Evolutionary conservation across 2,888 invertebrate species (phyloP).

Genomic region (Cephus nigrinus): DNA sequence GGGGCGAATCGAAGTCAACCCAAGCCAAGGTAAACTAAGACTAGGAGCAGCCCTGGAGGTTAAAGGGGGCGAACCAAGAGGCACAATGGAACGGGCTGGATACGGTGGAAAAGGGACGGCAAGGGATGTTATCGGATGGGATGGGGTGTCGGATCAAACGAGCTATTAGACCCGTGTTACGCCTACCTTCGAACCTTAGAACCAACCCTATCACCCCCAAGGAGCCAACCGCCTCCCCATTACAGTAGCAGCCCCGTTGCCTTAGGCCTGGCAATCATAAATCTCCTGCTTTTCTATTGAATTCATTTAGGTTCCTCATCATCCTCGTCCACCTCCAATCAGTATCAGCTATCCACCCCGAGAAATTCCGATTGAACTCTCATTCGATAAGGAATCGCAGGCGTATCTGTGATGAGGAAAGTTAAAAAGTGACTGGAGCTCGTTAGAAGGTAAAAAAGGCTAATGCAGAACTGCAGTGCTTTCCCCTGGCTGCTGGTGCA

Average conservation of each 20-base stretch:
- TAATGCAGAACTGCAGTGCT: neutral
- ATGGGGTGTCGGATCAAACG: conserved; percentile 47
- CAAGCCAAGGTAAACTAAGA: neutral
- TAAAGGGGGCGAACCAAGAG: neutral
- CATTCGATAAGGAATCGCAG: neutral
- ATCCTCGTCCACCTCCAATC: neutral
- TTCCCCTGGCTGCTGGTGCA: neutral
- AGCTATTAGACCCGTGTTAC: conserved; percentile 55
- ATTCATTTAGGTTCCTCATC: neutral
- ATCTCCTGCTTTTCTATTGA: conserved; percentile 29
- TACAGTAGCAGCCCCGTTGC: conserved; percentile 19
- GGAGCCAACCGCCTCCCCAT: conserved; percentile 23
- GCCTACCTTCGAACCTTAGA: conserved; percentile 19
- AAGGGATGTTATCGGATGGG: conserved; percentile 21
- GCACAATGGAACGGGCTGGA: conserved; percentile 25
- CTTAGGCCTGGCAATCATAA: conserved; percentile 40
- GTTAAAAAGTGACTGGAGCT: neutral
- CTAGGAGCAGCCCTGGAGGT: neutral
- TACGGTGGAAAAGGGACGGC: conserved; percentile 23
- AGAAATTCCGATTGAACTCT: neutral
- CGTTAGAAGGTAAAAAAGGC: neutral
- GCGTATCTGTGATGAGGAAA: neutral
- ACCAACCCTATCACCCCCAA: conserved; percentile 21
- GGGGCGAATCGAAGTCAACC: neutral
- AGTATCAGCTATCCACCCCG: neutral